Conservation (phyloP, 2,888 invertebrate species). For the Xestia ashworthii region DNA sequence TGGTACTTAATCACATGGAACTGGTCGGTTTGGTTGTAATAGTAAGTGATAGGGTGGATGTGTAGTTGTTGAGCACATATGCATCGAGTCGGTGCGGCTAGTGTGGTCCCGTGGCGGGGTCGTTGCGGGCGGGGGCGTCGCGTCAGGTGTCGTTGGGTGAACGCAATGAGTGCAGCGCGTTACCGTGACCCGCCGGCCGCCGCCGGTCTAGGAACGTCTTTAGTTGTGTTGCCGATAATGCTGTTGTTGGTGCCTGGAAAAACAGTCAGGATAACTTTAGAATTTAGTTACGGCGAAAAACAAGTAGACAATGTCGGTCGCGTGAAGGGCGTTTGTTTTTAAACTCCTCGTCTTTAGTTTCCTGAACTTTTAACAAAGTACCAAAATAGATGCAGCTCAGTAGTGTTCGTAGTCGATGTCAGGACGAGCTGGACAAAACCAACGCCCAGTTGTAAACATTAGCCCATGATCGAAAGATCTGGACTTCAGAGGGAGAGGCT, state of each 20-base stretch:
- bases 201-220: slow-evolving; percentile 87
- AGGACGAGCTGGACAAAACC: background rate
- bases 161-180: slow-evolving; percentile 80
- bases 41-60: slow-evolving; percentile 9
- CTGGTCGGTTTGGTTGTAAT: slow-evolving; percentile 21
- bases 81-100: slow-evolving; percentile 50
- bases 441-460: background rate
- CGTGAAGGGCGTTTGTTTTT: background rate
- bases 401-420: background rate
- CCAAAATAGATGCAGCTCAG: background rate
- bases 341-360: background rate
- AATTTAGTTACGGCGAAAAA: background rate
- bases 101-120: slow-evolving; percentile 27
- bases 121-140: slow-evolving; percentile 30
- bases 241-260: slow-evolving; percentile 77
- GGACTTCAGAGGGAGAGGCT: background rate
- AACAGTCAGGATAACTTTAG: background rate
- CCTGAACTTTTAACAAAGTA: too few species aligned
- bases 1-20: slow-evolving; percentile 17
- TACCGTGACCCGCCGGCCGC: slow-evolving; percentile 84
- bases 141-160: slow-evolving; percentile 86
- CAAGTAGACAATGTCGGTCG: background rate
- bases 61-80: slow-evolving; percentile 28
- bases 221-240: slow-evolving; percentile 81
- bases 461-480: background rate